These are phyloP conservation scores for Philypnodon macrostomus DNA, from an alignment of 2,797 vertebrate species.

Conservation along the genomic window DNA sequence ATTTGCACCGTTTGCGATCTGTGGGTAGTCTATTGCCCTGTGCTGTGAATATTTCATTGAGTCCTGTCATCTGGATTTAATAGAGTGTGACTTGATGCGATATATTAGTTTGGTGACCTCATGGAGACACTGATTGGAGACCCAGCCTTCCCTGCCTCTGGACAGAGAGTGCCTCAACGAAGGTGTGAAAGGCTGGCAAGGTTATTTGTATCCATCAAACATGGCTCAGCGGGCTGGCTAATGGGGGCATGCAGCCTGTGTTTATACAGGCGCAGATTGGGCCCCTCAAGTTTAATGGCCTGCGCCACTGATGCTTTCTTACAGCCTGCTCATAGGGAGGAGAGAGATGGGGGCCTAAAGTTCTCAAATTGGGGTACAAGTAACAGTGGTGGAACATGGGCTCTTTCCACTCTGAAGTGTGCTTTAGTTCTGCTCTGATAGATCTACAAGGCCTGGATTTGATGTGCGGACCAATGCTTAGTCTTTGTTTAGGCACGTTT, in stretches of 20 bases:
- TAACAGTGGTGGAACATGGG: no score
- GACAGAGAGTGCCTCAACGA: constrained; percentile 11
- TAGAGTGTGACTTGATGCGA: constrained; percentile 37
- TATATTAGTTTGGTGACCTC: constrained; percentile 35
- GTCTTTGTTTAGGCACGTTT: no score
- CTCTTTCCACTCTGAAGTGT: no score
- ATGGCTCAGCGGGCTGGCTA: constrained; percentile 44
- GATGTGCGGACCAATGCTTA: no score
- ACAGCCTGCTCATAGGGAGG: constrained; percentile 19
- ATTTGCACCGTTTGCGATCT: constrained; percentile 25
- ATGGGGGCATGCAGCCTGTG: constrained; percentile 54
- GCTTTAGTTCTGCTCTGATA: no score
- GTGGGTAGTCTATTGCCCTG: no score
- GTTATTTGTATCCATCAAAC: constrained; percentile 52
- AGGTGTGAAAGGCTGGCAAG: constrained; percentile 24
- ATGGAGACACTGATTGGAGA: constrained; percentile 19
- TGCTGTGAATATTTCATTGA: constrained; percentile 32
- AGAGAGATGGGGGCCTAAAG: constrained; percentile 4
- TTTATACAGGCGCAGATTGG: constrained; percentile 54
- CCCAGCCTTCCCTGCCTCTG: constrained; percentile 3
- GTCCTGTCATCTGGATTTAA: constrained; percentile 39
- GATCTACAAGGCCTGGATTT: no score
- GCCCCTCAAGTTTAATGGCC: constrained; percentile 54
- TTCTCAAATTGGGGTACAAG: no score
- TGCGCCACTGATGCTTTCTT: constrained; percentile 31